Evolutionary conservation across 2,797 vertebrate species (phyloP), one percentile per base, ranked within the genome.

Genomic region (Lagodon rhomboides): DNA sequence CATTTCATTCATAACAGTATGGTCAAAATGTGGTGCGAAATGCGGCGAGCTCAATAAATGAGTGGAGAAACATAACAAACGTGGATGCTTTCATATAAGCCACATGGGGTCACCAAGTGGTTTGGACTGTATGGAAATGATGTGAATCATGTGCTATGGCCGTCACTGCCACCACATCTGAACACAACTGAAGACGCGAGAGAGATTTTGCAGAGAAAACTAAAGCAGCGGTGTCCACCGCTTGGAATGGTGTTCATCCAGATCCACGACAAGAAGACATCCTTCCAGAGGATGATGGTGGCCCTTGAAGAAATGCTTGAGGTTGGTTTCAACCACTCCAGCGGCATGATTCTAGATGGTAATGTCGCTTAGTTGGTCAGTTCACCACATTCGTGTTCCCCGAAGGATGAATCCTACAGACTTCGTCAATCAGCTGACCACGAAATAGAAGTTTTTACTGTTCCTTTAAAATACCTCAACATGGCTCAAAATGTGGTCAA

Each of bases 11-110:
- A 69, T 47, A 17, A n/a, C n/a, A 30, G 58, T 23, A 60, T 49
- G 16, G 22, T 62, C 38, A n/a, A 43, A 72, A 62, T 50, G 41
- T 53, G 56, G 44, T 38, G 41, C n/a, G 18, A 43, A 66, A 66
- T 51, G 49, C 16, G 30, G 59, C 41, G 8, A 34, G 34, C 34
- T 34, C 1, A 34, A 34, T 34, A 34, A 34, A 34, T 34, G 34
- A 34, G 34, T 34, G 34, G 34, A 34, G 34, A 34, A 34, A 34
- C 34, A 34, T 34, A 34, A 41, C 22, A 16, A 46, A 62, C 12
- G 22, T 17, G 17, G 3, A 63, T 50, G 30, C n/a, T 18, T 23
- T 15, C 34, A 6, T 16, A 12, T 22, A 54, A 34, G 34, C 34
- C 5, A 7, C 34, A 34, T 34, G 6, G 34, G 34, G 34, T 34